Evolutionary conservation across 2,113 vertebrate genomes (phyloP), one percentile per base, ranked within the genome.

Genomic region (Barnardius zonarius): DNA sequence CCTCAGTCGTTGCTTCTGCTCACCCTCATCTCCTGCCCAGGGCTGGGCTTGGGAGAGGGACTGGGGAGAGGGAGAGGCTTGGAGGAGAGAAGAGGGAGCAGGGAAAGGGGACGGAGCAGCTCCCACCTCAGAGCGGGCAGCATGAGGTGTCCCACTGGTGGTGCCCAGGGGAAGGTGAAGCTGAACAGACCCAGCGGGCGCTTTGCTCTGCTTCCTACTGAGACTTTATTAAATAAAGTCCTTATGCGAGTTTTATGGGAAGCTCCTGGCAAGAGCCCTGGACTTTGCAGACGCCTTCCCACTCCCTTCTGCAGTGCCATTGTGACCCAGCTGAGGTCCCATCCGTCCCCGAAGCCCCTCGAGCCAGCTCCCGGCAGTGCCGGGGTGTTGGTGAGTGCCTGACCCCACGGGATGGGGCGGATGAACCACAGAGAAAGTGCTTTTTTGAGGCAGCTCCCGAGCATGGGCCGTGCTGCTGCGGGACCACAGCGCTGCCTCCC

Each of bases 151-250:
- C 73, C 37, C 4, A 1, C 35, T 30, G 25, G 8, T 13, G 44
- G n/a, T 39, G 48, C n/a, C 39, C 27, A 11, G 30, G 51, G 87
- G 68, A 39, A 55, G 57, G 62, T 5, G 33, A 35, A 48, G 35
- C 76, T 52, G 66, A 80, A 62, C 46, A 92, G 61, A 81, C 8
- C 12, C 11, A 13, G 73, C 39, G 48, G 62, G 51, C 3, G 0
- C 28, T 48, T 51, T 6, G 27, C 62, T 78, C 87, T 73, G 86
- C 82, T 59, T 94, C 90, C 92, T 89, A 51, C 46, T 30, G 27
- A 76, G 85, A 69, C 90, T 95, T 94, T 91, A 88, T 93, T 95
- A 1, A 94, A 83, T 92, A 93, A 94, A 97, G 88, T 92, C 88
- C 51, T 63, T 62, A 37, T 37, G 2, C 33, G 51, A 67, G 67